Conservation (phyloP, 2,888 invertebrate genomes). For the Steinernema hermaphroditum region DNA sequence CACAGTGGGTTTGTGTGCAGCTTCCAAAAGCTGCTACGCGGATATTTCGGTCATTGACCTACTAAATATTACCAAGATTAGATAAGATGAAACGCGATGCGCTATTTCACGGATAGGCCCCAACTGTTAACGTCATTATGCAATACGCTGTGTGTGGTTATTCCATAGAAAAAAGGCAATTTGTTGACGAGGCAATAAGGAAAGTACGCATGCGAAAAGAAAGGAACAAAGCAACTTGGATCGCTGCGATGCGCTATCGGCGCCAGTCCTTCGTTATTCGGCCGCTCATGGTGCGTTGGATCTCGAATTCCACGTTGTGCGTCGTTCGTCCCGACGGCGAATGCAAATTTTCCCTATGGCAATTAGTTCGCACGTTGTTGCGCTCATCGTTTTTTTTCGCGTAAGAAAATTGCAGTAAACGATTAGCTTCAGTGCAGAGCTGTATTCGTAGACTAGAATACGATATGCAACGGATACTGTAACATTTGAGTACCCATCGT, state of each 20-base stretch:
- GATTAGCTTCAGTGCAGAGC: too few species aligned
- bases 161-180: not conserved
- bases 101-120: not conserved
- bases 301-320: not conserved
- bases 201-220: not conserved
- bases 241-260: constrained; percentile 16
- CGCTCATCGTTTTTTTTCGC: too few species aligned
- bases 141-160: not conserved
- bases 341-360: too few species aligned
- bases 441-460: too few species aligned
- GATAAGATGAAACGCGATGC: not conserved
- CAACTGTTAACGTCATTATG: not conserved
- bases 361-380: too few species aligned
- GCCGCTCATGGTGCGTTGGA: not conserved
- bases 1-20: not conserved
- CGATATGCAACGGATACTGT: too few species aligned
- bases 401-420: too few species aligned
- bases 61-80: too few species aligned
- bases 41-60: not conserved
- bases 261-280: not conserved
- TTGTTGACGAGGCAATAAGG: not conserved
- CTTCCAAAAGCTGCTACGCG: not conserved
- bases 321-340: too few species aligned
- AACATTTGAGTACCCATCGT: too few species aligned
- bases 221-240: constrained; percentile 23